Percentiles rank a stretch among this genome's conserved stretches.
phyloP scores from a whole-genome alignment of 2,113 vertebrate species.

The Pseudorasbora parva region DNA sequence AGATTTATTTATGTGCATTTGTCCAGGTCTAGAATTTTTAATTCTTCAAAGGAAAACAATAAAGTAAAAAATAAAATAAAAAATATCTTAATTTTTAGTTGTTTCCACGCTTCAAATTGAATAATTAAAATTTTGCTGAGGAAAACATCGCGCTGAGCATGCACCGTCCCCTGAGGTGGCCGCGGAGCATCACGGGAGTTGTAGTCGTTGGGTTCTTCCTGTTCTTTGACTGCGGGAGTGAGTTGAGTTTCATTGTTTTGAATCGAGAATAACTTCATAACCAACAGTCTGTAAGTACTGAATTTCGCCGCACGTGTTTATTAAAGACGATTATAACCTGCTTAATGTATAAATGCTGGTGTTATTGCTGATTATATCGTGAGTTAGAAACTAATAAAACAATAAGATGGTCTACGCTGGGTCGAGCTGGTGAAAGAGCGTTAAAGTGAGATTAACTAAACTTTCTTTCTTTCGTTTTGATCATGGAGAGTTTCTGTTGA shows the following conservation, averaged over 20 bases:
- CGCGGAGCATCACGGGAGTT: background rate
- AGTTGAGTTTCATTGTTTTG: conserved; percentile 7
- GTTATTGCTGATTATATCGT: background rate
- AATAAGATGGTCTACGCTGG: background rate
- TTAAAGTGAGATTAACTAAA: background rate
- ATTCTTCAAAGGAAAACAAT: background rate
- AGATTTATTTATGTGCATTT: background rate
- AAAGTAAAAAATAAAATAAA: too few relatives aligned
- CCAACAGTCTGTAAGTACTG: background rate
- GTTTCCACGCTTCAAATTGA: background rate
- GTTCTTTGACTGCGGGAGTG: background rate
- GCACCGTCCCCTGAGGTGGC: background rate
- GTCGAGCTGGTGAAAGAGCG: background rate
- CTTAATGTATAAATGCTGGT: background rate
- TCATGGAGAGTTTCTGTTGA: too few relatives aligned
- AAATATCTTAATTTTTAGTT: too few relatives aligned
- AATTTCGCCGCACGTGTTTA: background rate
- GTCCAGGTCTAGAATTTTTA: background rate
- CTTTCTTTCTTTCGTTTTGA: background rate
- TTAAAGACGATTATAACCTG: background rate
- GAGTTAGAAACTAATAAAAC: background rate
- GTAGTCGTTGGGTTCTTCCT: conserved; percentile 10
- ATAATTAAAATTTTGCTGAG: background rate
- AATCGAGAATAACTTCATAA: background rate
- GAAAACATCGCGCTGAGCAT: background rate